These are phyloP conservation scores for Gorsachius magnificus DNA, from an alignment of 2,797 vertebrate species.

Conservation along the genomic window DNA sequence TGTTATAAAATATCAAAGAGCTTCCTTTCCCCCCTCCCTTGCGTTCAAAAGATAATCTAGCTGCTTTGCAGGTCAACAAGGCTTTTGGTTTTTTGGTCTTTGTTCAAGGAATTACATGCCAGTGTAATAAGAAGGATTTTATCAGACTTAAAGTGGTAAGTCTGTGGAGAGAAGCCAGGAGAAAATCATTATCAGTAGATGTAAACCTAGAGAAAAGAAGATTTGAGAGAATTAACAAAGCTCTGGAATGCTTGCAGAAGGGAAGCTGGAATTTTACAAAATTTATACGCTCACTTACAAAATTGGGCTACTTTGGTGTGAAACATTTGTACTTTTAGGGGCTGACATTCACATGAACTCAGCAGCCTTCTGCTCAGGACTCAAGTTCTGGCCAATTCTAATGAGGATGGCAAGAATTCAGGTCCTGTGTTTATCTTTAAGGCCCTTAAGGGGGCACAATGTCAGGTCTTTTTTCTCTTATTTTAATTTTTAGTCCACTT, in stretches of 20 bases:
- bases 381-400: not conserved
- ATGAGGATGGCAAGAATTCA: not conserved
- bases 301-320: not conserved
- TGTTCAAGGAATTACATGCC: constrained; percentile 5
- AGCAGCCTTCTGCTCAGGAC: not conserved
- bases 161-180: not conserved
- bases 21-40: not conserved
- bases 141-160: not conserved
- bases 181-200: not conserved
- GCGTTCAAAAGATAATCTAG: not conserved
- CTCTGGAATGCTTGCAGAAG: not conserved
- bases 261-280: not conserved
- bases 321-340: not conserved
- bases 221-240: not conserved
- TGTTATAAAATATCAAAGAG: not conserved
- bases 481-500: not conserved
- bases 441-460: not conserved
- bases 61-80: not conserved
- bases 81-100: not conserved
- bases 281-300: not conserved
- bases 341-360: not conserved
- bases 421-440: not conserved
- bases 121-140: constrained; percentile 15
- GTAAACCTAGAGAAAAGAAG: not conserved
- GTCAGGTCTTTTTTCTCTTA: not conserved